Percentiles rank a stretch among this genome's conserved stretches.
phyloP scores from a whole-genome alignment of 92 coral and sea anemone species.

The Diadumene lineata region DNA sequence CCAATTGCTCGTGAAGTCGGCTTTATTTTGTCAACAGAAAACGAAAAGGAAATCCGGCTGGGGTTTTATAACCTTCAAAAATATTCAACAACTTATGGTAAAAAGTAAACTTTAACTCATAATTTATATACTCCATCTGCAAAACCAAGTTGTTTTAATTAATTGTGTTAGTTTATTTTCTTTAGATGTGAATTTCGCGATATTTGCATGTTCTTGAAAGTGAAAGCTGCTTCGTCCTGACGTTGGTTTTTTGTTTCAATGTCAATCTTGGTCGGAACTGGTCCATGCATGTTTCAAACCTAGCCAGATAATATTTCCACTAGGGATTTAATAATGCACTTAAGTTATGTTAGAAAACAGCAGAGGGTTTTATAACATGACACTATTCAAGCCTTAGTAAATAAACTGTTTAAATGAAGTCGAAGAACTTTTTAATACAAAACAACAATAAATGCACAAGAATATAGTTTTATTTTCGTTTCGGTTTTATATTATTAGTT shows the following conservation, averaged over 20 bases:
- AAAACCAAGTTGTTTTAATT: neutral
- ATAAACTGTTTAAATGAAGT: neutral
- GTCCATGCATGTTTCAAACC: constrained; percentile 2
- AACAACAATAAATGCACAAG: too few relatives aligned
- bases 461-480: too few relatives aligned
- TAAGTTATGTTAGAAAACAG: constrained; percentile 5
- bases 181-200: neutral
- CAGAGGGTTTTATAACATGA: neutral
- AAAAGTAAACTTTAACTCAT: neutral
- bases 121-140: neutral
- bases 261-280: constrained; percentile 9
- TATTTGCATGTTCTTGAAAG: constrained; percentile 8
- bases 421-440: neutral
- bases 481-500: too few relatives aligned
- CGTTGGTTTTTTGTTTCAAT: constrained; percentile 9
- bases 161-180: neutral
- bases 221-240: neutral
- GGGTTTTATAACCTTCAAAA: neutral
- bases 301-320: neutral
- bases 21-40: neutral
- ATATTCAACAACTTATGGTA: neutral
- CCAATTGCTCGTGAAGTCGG: neutral
- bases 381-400: neutral
- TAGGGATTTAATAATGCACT: neutral
- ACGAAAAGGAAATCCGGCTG: neutral